phyloP scores from a whole-genome alignment of 2,113 vertebrate species.

The Dermatemys mawii region DNA sequence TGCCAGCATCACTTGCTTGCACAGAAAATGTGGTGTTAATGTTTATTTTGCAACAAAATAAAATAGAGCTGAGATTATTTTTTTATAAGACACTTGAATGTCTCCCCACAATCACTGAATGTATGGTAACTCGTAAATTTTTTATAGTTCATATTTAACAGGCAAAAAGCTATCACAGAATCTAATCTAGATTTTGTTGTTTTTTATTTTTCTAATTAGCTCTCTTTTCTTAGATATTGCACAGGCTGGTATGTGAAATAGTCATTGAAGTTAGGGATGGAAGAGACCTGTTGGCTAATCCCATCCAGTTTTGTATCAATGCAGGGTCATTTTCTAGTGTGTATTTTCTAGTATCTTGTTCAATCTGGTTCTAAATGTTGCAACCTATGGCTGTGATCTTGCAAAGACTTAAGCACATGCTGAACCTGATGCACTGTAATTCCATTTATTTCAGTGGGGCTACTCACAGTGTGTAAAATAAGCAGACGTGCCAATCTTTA shows the following conservation, averaged over 20 bases:
- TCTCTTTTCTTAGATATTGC: background rate
- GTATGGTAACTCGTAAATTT: background rate
- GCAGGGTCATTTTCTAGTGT: background rate
- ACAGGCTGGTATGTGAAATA: background rate
- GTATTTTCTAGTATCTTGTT: background rate
- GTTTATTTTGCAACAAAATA: background rate
- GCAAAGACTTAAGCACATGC: background rate
- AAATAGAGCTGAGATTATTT: background rate
- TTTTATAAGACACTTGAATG: background rate
- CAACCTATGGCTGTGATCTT: background rate
- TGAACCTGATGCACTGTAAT: background rate
- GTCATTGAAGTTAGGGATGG: background rate
- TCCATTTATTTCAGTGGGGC: background rate
- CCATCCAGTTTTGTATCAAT: background rate
- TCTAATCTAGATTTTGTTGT: background rate
- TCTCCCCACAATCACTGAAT: background rate
- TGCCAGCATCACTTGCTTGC: background rate
- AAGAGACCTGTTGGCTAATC: background rate
- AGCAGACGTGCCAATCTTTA: background rate
- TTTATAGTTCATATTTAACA: too few relatives aligned
- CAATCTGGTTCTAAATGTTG: background rate
- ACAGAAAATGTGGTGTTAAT: slow-evolving; percentile 6
- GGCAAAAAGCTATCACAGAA: too few relatives aligned
- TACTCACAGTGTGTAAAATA: background rate
- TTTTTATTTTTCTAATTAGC: background rate